These are phyloP conservation scores for Echeneis naucrates DNA, from an alignment of 2,797 vertebrate species.

Conservation along the genomic window DNA sequence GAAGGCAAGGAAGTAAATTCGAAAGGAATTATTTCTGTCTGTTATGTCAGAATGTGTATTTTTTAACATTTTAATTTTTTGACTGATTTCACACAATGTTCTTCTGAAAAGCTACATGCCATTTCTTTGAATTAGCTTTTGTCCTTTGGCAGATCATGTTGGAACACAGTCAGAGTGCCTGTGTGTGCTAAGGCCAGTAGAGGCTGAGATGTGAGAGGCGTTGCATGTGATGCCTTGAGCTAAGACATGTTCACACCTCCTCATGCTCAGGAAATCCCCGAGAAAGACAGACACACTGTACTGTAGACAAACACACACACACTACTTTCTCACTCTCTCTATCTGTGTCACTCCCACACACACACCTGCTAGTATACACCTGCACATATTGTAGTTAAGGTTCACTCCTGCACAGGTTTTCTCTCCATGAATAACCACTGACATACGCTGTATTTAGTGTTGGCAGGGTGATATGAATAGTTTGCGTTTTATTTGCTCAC, in stretches of 20 bases:
- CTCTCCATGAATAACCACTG: background rate
- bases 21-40: background rate
- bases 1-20: no score
- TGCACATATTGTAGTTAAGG: slow-evolving; percentile 16
- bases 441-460: background rate
- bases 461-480: background rate
- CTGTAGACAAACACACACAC: background rate
- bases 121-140: background rate
- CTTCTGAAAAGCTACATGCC: background rate
- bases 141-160: slow-evolving; percentile 2
- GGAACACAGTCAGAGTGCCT: slow-evolving; percentile 17
- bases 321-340: no score
- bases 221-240: slow-evolving; percentile 17
- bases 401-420: background rate
- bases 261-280: slow-evolving; percentile 55
- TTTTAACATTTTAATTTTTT: background rate
- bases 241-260: slow-evolving; percentile 55
- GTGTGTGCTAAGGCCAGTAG: slow-evolving; percentile 8
- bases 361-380: background rate
- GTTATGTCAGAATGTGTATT: no score
- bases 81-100: background rate
- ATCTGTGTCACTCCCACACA: background rate
- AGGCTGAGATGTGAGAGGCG: slow-evolving; percentile 34
- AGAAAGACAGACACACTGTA: slow-evolving; percentile 3
- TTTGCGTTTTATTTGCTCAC: background rate